Evolutionary conservation across 2,113 vertebrate genomes (phyloP).

Genomic region (Cervus canadensis): DNA sequence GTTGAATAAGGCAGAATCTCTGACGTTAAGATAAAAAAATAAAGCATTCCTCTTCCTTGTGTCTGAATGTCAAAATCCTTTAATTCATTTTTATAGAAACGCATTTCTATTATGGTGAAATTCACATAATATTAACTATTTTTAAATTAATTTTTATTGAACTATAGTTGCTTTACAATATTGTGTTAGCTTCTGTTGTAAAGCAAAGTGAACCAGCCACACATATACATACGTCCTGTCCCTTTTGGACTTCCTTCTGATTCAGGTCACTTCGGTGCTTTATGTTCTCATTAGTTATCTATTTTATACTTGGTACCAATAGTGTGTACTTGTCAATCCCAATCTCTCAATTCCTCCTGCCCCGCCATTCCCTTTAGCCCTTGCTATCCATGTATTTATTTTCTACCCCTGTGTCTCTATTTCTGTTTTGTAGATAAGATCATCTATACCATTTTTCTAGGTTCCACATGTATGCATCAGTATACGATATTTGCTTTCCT

Average conservation of each 20-base stretch:
- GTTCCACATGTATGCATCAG: not conserved
- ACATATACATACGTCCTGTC: not conserved
- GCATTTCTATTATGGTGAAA: not conserved
- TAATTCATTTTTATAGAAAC: not conserved
- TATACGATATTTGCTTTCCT: not conserved
- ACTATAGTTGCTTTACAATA: not conserved
- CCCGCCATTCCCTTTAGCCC: not conserved
- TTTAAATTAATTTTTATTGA: not conserved
- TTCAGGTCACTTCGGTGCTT: not conserved
- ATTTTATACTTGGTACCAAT: not conserved
- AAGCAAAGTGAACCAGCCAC: not conserved
- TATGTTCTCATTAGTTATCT: not conserved
- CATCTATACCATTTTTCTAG: not conserved
- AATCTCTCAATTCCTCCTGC: not conserved
- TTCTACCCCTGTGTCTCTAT: not conserved
- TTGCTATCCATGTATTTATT: not conserved
- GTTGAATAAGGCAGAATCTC: not conserved
- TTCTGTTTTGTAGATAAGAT: not conserved
- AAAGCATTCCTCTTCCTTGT: not conserved
- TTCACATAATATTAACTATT: not conserved
- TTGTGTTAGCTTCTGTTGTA: not conserved
- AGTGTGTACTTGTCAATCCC: not conserved
- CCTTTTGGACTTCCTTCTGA: not conserved
- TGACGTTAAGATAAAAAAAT: not conserved
- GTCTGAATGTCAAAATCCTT: conserved; percentile 1